Percentiles rank a stretch among this genome's conserved stretches.
phyloP scores from a whole-genome alignment of 2,113 vertebrate genomes.

The Macheiramphus alcinus region DNA sequence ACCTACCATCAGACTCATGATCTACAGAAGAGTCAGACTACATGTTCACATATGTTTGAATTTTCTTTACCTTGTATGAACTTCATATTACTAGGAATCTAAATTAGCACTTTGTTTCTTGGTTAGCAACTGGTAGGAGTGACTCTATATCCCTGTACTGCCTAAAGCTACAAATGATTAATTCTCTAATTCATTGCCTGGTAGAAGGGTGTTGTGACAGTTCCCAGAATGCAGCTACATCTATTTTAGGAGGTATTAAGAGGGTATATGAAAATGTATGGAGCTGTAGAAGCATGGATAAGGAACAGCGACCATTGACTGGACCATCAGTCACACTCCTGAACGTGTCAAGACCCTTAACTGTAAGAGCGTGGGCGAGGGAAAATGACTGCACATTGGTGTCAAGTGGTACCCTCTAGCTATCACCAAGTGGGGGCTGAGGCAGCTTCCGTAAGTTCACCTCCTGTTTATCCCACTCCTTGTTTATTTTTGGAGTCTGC shows the following conservation, averaged over 20 bases:
- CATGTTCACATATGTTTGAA: fast-evolving
- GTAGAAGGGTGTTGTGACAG: not conserved
- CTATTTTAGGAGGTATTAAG: not conserved
- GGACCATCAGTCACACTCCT: not conserved
- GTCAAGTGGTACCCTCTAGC: not conserved
- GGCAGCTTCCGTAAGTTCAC: constrained; percentile 52
- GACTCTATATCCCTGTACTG: not conserved
- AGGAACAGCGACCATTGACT: not conserved
- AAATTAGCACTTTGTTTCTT: not conserved
- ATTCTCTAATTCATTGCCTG: not conserved
- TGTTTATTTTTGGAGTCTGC: constrained; percentile 38
- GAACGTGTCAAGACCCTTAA: not conserved
- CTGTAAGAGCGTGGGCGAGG: not conserved
- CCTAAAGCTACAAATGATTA: not conserved
- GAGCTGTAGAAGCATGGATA: not conserved
- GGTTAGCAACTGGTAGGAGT: not conserved
- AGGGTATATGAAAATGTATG: not conserved
- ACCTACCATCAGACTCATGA: not conserved
- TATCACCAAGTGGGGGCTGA: not conserved
- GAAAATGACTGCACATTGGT: not conserved
- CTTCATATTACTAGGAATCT: not conserved
- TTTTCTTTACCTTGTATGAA: not conserved
- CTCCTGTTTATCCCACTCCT: constrained; percentile 51
- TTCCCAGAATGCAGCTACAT: not conserved
- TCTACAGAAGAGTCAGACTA: not conserved